These are phyloP conservation scores for Dascillus cervinus DNA, from an alignment of 2,888 invertebrate species.

Conservation along the genomic window DNA sequence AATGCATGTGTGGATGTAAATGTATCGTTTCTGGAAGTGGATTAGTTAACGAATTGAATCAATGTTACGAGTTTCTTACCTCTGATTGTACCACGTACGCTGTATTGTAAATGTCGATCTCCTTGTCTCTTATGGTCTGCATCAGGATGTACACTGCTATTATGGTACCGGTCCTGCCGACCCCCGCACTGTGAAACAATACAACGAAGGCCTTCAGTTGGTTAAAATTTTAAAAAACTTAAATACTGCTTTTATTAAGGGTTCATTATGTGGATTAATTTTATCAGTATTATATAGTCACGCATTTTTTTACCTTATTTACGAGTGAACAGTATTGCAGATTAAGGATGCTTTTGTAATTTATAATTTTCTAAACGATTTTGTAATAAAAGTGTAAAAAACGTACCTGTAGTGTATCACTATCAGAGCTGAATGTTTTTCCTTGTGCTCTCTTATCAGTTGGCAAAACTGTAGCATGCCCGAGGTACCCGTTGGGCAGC, in stretches of 20 bases:
- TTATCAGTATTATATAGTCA: background rate
- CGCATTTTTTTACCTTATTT: no score
- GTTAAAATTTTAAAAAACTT: no score
- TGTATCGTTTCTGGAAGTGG: slow-evolving; percentile 36
- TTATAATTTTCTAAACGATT: background rate
- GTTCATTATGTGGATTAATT: no score
- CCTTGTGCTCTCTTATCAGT: slow-evolving; percentile 48
- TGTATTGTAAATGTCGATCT: slow-evolving; percentile 61
- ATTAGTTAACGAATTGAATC: background rate
- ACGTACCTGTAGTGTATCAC: slow-evolving; percentile 64
- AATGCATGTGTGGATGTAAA: slow-evolving; percentile 35
- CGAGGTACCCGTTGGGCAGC: slow-evolving; percentile 55
- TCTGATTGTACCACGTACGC: slow-evolving; percentile 68
- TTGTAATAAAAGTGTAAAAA: slow-evolving; percentile 8
- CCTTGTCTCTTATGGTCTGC: slow-evolving; percentile 54
- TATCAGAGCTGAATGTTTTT: slow-evolving; percentile 48
- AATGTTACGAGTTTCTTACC: slow-evolving; percentile 28
- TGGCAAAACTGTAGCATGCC: slow-evolving; percentile 56
- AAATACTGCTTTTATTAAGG: no score
- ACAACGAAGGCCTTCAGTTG: no score
- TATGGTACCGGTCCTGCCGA: slow-evolving; percentile 68
- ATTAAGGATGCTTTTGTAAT: background rate
- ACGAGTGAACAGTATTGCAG: background rate
- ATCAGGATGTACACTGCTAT: slow-evolving; percentile 63
- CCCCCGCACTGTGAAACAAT: slow-evolving; percentile 55